Conservation (phyloP, 2,888 invertebrate genomes). For the Platycheirus rosarum region DNA sequence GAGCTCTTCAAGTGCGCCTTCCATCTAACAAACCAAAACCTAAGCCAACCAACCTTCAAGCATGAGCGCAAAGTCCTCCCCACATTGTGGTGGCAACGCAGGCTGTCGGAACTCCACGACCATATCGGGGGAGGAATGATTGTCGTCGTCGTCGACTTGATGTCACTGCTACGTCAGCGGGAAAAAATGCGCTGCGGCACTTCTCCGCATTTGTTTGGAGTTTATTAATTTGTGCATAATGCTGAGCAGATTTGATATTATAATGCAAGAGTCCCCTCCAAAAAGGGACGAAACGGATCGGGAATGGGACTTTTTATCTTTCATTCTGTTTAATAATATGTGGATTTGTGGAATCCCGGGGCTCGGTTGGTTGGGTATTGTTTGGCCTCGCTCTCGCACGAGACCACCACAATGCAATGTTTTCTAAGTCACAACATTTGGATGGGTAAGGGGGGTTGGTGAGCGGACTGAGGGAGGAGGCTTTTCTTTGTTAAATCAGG, state of each 20-base stretch:
- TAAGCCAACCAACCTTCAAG: constrained; percentile 26
- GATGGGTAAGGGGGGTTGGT: not conserved
- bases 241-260: constrained; percentile 75
- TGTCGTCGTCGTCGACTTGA: constrained; percentile 75
- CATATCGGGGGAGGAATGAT: constrained; percentile 63
- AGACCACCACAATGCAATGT: constrained; percentile 46
- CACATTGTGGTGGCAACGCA: constrained; percentile 1
- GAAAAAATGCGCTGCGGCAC: constrained; percentile 75
- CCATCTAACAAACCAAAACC: constrained; percentile 49
- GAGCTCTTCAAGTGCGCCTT: constrained; percentile 74
- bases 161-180: constrained; percentile 75
- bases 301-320: constrained; percentile 25
- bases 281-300: not conserved
- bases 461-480: constrained; percentile 5
- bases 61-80: constrained; percentile 17
- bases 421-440: constrained; percentile 41
- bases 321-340: constrained; percentile 69
- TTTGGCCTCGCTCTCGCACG: constrained; percentile 50
- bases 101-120: not conserved
- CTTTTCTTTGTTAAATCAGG: constrained; percentile 66
- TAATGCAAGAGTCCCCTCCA: constrained; percentile 69
- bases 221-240: constrained; percentile 77
- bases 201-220: constrained; percentile 74
- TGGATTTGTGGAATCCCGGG: constrained; percentile 63
- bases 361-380: constrained; percentile 53